Base-by-base conservation (phyloP, 2,888 invertebrate species). In the Trypoxylon attenuatum region DNA sequence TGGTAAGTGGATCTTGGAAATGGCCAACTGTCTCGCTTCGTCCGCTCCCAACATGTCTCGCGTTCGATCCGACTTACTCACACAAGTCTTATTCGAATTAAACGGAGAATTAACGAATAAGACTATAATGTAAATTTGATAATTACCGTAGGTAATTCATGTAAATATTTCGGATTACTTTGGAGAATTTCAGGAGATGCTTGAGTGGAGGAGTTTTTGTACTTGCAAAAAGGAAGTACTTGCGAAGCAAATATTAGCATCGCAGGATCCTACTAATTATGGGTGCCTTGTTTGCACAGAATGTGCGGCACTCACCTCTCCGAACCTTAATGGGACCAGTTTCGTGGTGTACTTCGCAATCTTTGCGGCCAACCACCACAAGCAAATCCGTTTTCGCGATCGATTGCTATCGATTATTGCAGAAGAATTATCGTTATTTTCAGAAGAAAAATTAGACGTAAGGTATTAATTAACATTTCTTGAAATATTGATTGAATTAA, bases 261-360 rank as follows among this genome's bases (percentile, higher is more conserved):
- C 62, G 46, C 43, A 50, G 13, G 63, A 60, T 65, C 62, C 33
- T 69, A 50, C 68, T 73, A 73, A 73, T 73, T 73, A 73, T 73
- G 41, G 19, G 33, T 8, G 33, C 15, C 50, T n/a, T 15, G 42
- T 38, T 22, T 21, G 10, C 10, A 6, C 16, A 15, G 27, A 41
- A 71, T 54, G 56, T 54, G 68, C 54, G 61, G 38, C 51, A 53
- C 42, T 27, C n/a, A n/a, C n/a, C 52, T 60, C 67, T 64, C 33
- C 19, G 43, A 5, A 54, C 54, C 38, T 60, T 76, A 77, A 77
- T 68, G 70, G 70, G 56, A 68, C 67, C 67, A 63, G 66, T 69
- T 63, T 25, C 55, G 29, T 43, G 59, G 69, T 74, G 74, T 69
- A 56, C 55, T 62, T 65, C 64, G 15, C 62, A 68, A 70, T 64